These are phyloP conservation scores for Eristalis intricaria DNA, from an alignment of 2,888 invertebrate species.

Conservation along the genomic window DNA sequence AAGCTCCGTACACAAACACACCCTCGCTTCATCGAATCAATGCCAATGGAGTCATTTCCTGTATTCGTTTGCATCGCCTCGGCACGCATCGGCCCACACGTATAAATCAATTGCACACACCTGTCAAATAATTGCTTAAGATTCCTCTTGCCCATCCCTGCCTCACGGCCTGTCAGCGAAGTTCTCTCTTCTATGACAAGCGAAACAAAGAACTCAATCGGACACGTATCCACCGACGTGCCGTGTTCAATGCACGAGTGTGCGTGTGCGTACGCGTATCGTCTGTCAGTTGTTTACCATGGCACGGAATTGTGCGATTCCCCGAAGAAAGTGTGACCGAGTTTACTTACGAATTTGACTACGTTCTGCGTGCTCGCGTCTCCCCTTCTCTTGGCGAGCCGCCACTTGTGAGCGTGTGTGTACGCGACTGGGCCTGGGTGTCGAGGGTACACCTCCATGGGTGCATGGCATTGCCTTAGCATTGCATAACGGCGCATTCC, in stretches of 20 bases:
- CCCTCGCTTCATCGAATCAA: not conserved
- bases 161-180: not conserved
- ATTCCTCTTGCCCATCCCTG: slow-evolving; percentile 33
- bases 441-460: slow-evolving; percentile 12
- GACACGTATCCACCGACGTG: not conserved
- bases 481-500: slow-evolving; percentile 71
- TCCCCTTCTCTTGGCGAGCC: not conserved
- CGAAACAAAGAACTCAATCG: slow-evolving; percentile 61
- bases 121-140: slow-evolving; percentile 57
- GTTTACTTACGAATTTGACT: slow-evolving; percentile 66
- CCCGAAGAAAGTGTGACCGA: slow-evolving; percentile 71
- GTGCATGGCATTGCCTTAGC: slow-evolving; percentile 55
- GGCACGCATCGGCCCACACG: slow-evolving; percentile 40
- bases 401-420: not conserved
- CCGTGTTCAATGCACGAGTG: not conserved
- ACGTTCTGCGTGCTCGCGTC: not conserved
- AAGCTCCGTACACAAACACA: not conserved
- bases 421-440: not conserved
- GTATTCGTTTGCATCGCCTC: slow-evolving; percentile 21
- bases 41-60: slow-evolving; percentile 35
- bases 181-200: slow-evolving; percentile 7
- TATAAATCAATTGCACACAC: slow-evolving; percentile 62
- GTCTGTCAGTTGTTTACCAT: slow-evolving; percentile 42
- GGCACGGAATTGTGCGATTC: slow-evolving; percentile 58
- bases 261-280: not conserved